Evolutionary conservation across 2,113 vertebrate genomes (phyloP).

Genomic region (Grallaria varia): DNA sequence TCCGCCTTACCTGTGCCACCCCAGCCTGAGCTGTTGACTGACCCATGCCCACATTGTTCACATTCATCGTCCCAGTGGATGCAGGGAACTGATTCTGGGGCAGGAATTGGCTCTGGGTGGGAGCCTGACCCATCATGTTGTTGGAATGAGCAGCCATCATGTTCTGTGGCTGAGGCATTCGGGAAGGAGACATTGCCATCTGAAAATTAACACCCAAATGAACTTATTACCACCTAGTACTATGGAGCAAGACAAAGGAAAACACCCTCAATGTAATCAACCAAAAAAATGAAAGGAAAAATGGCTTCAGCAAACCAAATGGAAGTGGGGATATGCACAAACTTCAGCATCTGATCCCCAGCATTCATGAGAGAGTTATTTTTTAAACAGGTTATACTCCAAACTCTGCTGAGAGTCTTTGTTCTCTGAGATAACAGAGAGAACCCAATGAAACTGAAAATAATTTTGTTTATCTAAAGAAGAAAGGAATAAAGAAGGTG

Average conservation of each 20-base stretch:
- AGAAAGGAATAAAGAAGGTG: neutral
- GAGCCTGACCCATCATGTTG: constrained; percentile 85
- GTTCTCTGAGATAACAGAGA: neutral
- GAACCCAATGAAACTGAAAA: neutral
- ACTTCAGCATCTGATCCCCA: neutral
- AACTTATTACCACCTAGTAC: neutral
- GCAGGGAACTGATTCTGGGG: constrained; percentile 86
- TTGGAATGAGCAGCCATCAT: constrained; percentile 87
- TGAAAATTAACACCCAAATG: constrained; percentile 61
- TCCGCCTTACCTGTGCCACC: constrained; percentile 83
- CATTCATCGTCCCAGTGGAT: constrained; percentile 83
- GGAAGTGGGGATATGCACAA: neutral
- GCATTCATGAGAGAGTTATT: neutral
- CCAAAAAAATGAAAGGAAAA: neutral
- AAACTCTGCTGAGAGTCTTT: neutral
- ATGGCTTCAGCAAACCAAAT: neutral
- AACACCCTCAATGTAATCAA: neutral
- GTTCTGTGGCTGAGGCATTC: constrained; percentile 88
- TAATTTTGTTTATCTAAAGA: neutral
- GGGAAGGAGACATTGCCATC: constrained; percentile 95
- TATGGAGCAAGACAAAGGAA: neutral
- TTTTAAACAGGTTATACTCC: neutral
- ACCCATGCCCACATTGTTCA: constrained; percentile 83
- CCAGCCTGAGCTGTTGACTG: constrained; percentile 81
- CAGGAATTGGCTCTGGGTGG: constrained; percentile 88